Base-by-base conservation (phyloP, 2,113 vertebrate species). In the Cygnus atratus region DNA sequence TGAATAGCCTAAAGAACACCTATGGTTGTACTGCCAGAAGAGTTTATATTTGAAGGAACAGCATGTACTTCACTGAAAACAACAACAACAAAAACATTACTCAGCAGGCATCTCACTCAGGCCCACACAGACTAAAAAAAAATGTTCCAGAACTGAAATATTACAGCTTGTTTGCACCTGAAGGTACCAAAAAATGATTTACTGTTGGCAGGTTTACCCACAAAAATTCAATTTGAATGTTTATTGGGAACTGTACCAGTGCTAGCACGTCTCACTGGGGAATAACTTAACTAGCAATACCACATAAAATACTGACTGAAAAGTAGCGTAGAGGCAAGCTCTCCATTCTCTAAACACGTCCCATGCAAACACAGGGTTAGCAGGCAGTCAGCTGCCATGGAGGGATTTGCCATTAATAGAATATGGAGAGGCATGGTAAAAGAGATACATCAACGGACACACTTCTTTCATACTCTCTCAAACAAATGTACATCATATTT, bases 121-220 rank as follows among this genome's bases (percentile, higher is more conserved):
- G 73, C 76, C 80, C 67, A 88, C 83, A 87, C 0, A 1, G 50
- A 43, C 50, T 86, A 37, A 70, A 95, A 92, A 92, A 73, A 68
- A 94, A 48, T 77, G 41, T 72, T 74, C 41, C 62, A 66, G 55
- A 79, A 26, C 77, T 63, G 80, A 87, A 92, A 92, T 78, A 87
- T 48, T 63, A 39, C 68, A 83, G 63, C 54, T 84, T 95, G 13
- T 91, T 95, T 87, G 54, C 71, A 91, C 41, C 80, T 92, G 62
- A 89, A 95, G 29, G 50, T 81, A 89, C 52, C 50, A 80, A 88
- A 81, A 88, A 96, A 31, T 92, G 18, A 55, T 93, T 95, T 88
- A 61, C 25, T 89, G 59, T 79, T 95, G 77, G 68, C 84, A 95
- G 46, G 75, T 87, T 95, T 94, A 92, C 29, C 33, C 76, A 96